These are phyloP conservation scores for Dinomys branickii DNA, from an alignment of 2,113 vertebrate species.

Conservation along the genomic window DNA sequence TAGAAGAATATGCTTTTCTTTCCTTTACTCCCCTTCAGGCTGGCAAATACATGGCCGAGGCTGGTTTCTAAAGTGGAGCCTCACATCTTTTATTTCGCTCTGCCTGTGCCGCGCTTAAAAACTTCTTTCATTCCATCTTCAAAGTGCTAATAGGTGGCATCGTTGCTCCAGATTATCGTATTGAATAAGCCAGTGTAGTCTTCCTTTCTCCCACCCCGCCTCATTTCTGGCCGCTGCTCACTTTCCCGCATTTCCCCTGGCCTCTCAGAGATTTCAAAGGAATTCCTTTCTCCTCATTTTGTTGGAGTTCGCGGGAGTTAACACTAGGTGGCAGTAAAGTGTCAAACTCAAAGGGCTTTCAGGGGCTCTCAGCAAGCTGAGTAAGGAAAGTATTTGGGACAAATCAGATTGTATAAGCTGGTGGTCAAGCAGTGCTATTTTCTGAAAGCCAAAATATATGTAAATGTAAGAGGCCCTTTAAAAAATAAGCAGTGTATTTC, in stretches of 20 bases:
- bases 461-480: background rate
- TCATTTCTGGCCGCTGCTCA: background rate
- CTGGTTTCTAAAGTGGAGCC: background rate
- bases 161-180: background rate
- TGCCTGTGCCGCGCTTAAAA: background rate
- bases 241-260: background rate
- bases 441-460: background rate
- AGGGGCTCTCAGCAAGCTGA: background rate
- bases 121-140: background rate
- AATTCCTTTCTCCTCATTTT: background rate
- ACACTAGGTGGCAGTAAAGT: slow-evolving; percentile 86
- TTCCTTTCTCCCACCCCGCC: background rate
- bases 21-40: background rate
- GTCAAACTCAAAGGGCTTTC: slow-evolving; percentile 60
- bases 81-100: background rate
- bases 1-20: slow-evolving; percentile 3
- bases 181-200: background rate
- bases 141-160: background rate
- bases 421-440: background rate
- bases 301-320: slow-evolving; percentile 52
- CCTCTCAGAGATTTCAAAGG: background rate
- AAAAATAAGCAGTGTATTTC: background rate
- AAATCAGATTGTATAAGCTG: background rate
- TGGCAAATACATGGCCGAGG: background rate
- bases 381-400: background rate